Base-by-base conservation (phyloP, 2,113 vertebrate genomes). In the Gopherus evgoodei region DNA sequence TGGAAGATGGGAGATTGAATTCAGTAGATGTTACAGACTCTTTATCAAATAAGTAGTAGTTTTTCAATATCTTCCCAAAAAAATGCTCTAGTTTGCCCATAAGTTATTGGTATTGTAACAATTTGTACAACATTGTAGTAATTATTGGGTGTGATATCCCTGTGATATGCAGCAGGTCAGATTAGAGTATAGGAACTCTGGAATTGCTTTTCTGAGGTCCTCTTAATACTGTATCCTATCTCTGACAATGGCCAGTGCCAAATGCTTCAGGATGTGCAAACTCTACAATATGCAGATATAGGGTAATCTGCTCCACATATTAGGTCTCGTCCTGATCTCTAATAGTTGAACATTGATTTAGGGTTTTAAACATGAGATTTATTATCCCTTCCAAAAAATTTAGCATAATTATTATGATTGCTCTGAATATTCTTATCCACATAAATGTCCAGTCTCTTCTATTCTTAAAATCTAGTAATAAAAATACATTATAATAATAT, bases 1-100 rank as follows among this genome's bases (percentile, higher is more conserved):
- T 95, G 81, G 54, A 89, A 89, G 54, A 87, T 78, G 81, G 27
- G 75, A 95, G 42, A 8, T 90, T 94, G 56, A 86, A 54, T 96
- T 50, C 21, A 19, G 24, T n/a, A 86, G 50, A 86, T 95, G 86
- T 54, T 86, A 90, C n/a, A 72, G n/a, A 72, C 65, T 21, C 35
- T 69, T 65, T 16, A 65, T 65, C 16, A 83, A 88, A 91, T 35
- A 81, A 24, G 25, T 76, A 35, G 27, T 82, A 69, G 50, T 50
- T 89, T 92, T 81, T 87, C 49, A 35, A 83, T 93, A 83, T 42
- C 59, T 84, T 76, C 72, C 72, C 54, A 54, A 47, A 78, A 54
- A 65, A 56, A 11, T n/a, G n/a, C 79, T 82, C 59, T 93, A 11
- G n/a, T 95, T 92, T 47, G 81, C 83, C 27, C 35, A 65, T 81